These are phyloP conservation scores for Salpingus planirostris DNA, from an alignment of 2,888 invertebrate genomes.

Conservation along the genomic window DNA sequence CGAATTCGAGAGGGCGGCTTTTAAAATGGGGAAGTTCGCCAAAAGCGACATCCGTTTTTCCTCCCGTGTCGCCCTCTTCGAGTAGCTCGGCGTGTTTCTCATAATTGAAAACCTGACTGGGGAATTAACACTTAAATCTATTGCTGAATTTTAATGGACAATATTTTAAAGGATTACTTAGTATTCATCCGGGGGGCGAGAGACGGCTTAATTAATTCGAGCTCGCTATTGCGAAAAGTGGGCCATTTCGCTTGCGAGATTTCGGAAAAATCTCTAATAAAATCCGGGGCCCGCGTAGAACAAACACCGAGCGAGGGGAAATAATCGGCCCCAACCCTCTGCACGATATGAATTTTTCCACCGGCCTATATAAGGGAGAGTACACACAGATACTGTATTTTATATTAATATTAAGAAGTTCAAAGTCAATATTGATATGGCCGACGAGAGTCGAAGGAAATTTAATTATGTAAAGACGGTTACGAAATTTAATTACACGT, in stretches of 20 bases:
- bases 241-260: too few species aligned
- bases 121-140: conserved; percentile 28
- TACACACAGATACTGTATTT: too few species aligned
- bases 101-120: conserved; percentile 27
- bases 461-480: conserved; percentile 25
- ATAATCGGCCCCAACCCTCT: too few species aligned
- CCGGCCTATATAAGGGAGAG: too few species aligned
- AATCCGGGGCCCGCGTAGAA: conserved; percentile 18
- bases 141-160: conserved; percentile 29
- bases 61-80: too few species aligned
- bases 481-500: conserved; percentile 25
- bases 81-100: conserved; percentile 24
- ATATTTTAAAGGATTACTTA: conserved; percentile 26
- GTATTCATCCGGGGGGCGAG: conserved; percentile 24
- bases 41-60: conserved; percentile 17
- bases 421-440: conserved; percentile 27
- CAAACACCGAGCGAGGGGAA: too few species aligned
- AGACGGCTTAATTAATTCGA: conserved; percentile 27
- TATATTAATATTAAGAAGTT: conserved; percentile 18
- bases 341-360: too few species aligned
- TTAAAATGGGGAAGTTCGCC: conserved; percentile 12
- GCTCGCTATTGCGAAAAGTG: too few species aligned
- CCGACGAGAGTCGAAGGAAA: conserved; percentile 18
- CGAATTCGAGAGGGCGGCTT: conserved; percentile 3
- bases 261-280: too few species aligned